Conservation (phyloP, 1,140 invertebrate genomes). For the Bombus cullumanus region DNA sequence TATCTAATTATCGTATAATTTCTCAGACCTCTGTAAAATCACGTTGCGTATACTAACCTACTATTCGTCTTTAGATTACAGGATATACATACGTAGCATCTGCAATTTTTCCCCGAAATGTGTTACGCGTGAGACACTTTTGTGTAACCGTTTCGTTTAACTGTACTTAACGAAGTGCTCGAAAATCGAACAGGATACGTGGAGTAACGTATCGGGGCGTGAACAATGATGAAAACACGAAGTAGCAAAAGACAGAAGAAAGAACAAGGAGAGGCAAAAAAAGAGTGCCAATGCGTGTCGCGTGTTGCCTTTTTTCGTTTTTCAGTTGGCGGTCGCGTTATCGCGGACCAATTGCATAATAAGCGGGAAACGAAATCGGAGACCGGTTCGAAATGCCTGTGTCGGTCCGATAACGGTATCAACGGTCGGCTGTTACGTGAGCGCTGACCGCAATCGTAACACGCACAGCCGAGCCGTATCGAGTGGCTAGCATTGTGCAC, state of each 20-base stretch:
- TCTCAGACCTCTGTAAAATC: not conserved
- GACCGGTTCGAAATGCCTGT: constrained; percentile 73
- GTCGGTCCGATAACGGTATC: constrained; percentile 77
- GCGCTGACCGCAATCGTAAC: constrained; percentile 62
- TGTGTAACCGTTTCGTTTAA: not conserved
- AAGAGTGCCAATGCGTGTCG: not conserved
- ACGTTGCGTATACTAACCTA: not conserved
- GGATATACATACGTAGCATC: not conserved
- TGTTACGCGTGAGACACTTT: no score
- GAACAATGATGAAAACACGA: not conserved
- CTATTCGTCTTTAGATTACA: not conserved
- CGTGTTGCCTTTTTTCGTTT: not conserved
- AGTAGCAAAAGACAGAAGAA: accelerated
- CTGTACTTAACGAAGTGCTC: not conserved
- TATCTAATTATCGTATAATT: constrained; percentile 22
- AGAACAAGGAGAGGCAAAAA: no score
- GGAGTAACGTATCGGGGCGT: not conserved
- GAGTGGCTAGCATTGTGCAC: constrained; percentile 60
- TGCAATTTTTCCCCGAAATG: not conserved
- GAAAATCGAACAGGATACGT: constrained; percentile 9
- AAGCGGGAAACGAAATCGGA: constrained; percentile 66
- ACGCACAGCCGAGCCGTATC: constrained; percentile 57
- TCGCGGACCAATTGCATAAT: constrained; percentile 60
- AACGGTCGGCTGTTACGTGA: constrained; percentile 65
- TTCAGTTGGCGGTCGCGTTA: constrained; percentile 48